Evolutionary conservation across 2,797 vertebrate genomes (phyloP).

Genomic region (Numenius phaeopus): DNA sequence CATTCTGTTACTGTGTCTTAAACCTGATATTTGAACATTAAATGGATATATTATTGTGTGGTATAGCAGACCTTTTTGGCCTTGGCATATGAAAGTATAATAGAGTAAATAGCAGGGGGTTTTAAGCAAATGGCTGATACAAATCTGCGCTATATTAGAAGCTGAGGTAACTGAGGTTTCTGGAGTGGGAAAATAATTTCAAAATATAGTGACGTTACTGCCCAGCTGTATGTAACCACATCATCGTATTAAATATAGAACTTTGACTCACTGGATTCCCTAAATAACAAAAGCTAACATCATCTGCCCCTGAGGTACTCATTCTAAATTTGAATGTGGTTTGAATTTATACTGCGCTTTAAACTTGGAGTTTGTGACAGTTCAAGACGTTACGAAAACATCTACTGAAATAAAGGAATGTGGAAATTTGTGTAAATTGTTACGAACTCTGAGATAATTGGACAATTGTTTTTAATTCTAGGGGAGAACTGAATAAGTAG

Average conservation of each 20-base stretch:
- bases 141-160: too few species aligned
- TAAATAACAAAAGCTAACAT: conserved; percentile 36
- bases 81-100: neutral
- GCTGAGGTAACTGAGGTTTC: neutral
- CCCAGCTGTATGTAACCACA: neutral
- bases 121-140: neutral
- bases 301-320: neutral
- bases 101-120: neutral
- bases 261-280: conserved; percentile 5
- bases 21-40: neutral
- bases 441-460: neutral
- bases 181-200: neutral
- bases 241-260: conserved; percentile 39
- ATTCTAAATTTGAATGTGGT: conserved; percentile 17
- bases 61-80: neutral
- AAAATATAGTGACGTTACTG: neutral
- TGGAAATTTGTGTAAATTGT: neutral
- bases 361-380: neutral
- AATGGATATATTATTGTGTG: neutral
- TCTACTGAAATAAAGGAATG: neutral
- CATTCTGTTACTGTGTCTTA: neutral
- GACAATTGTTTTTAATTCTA: neutral
- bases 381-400: neutral
- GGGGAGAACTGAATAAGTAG: neutral
- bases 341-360: neutral